A percentile compares a stretch with the other conserved stretches of the same genome.
phyloP scores from a whole-genome alignment of 2,113 vertebrate species.

The Romanogobio albipinnatus region DNA sequence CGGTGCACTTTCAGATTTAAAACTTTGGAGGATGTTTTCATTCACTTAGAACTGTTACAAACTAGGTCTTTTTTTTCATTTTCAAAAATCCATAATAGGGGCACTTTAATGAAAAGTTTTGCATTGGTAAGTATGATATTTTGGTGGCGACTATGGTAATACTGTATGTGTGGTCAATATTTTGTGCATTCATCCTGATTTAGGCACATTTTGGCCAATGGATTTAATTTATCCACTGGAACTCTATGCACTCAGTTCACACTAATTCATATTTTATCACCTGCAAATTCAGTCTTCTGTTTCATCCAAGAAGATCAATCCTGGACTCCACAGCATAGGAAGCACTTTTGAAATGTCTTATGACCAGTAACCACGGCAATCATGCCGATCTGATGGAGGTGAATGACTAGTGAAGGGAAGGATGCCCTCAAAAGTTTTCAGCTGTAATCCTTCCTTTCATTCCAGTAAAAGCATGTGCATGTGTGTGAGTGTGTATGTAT shows the following conservation, averaged over 20 bases:
- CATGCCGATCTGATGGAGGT: conserved; percentile 4
- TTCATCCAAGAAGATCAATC: conserved; percentile 9
- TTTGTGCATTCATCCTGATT: neutral
- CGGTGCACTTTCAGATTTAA: too few relatives aligned
- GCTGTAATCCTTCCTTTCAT: conserved; percentile 19
- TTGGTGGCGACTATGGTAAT: neutral
- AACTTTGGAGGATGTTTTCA: too few relatives aligned
- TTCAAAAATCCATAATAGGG: too few relatives aligned
- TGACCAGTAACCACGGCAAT: neutral
- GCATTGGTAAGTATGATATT: neutral
- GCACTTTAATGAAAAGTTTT: neutral
- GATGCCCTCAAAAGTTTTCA: conserved; percentile 8
- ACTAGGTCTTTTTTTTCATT: too few relatives aligned
- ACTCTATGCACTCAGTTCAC: neutral
- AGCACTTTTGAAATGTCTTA: conserved; percentile 13
- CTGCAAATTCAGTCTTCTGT: conserved; percentile 5
- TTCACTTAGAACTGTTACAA: too few relatives aligned
- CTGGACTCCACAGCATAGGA: neutral
- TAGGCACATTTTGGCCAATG: neutral
- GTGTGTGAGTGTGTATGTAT: conserved; percentile 36
- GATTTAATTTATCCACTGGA: neutral
- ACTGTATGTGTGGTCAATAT: neutral
- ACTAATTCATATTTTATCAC: neutral
- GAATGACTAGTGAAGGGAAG: neutral
- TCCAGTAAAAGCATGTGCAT: neutral